Conservation (phyloP, 2,797 vertebrate genomes). For the Tragelaphus oryx region DNA sequence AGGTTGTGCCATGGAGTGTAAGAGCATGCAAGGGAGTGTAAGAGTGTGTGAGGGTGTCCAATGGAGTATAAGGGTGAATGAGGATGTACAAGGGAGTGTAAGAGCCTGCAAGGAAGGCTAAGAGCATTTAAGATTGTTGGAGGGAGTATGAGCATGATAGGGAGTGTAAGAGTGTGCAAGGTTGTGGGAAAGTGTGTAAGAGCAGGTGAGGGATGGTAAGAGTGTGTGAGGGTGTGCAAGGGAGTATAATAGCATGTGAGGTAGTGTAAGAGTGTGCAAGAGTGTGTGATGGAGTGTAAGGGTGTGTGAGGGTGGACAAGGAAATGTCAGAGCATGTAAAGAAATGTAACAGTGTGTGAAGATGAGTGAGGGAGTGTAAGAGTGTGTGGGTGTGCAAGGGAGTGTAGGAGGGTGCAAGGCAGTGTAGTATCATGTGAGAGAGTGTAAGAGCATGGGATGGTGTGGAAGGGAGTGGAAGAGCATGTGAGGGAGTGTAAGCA, state of each 20-base stretch:
- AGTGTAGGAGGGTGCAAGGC: too few relatives aligned
- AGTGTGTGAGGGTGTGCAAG: not conserved
- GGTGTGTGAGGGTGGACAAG: not conserved
- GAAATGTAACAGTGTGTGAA: not conserved
- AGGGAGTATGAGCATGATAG: not conserved
- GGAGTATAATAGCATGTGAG: not conserved
- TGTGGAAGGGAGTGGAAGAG: too few relatives aligned
- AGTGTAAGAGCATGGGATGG: too few relatives aligned
- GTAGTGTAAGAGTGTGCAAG: not conserved
- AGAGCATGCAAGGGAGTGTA: too few relatives aligned
- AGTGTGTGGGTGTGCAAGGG: too few relatives aligned
- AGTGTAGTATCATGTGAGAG: too few relatives aligned
- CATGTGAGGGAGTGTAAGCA: too few relatives aligned
- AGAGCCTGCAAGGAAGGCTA: not conserved
- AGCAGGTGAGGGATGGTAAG: rapidly evolving
- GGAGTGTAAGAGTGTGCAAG: too few relatives aligned
- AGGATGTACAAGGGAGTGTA: not conserved
- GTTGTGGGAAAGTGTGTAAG: too few relatives aligned
- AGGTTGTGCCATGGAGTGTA: too few relatives aligned
- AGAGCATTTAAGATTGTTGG: not conserved
- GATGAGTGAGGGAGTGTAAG: not conserved
- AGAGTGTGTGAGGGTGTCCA: too few relatives aligned
- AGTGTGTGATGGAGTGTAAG: rapidly evolving
- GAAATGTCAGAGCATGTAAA: not conserved
- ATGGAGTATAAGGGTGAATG: too few relatives aligned